Conservation (phyloP, 2,888 invertebrate species). For the Euzetes globulus region DNA sequence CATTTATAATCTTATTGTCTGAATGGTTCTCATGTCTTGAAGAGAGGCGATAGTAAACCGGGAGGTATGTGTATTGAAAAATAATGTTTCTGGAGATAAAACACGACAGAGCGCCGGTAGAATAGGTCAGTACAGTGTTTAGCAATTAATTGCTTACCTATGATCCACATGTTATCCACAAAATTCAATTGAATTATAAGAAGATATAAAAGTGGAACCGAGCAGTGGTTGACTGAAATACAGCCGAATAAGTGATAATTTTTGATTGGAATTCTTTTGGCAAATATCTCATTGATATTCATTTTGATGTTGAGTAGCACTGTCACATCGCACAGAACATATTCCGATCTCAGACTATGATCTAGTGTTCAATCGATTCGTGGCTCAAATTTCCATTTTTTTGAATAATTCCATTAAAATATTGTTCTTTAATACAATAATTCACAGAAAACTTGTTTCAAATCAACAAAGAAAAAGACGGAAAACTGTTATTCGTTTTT, state of each 20-base stretch:
- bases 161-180: conserved; percentile 26
- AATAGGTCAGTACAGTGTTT: background rate
- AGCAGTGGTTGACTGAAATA: background rate
- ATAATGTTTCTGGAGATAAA: background rate
- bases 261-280: background rate
- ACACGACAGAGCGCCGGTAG: background rate
- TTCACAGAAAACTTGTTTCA: too few relatives aligned
- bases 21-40: background rate
- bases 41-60: background rate
- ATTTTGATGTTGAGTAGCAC: too few relatives aligned
- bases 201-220: background rate
- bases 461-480: too few relatives aligned
- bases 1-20: background rate
- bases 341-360: too few relatives aligned
- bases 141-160: background rate
- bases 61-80: too few relatives aligned
- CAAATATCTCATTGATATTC: background rate
- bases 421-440: too few relatives aligned
- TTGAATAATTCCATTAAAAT: too few relatives aligned
- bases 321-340: too few relatives aligned
- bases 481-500: too few relatives aligned
- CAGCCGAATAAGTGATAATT: background rate
- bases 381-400: too few relatives aligned
- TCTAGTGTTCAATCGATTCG: too few relatives aligned
- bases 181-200: conserved; percentile 16